Conservation (phyloP, 1,140 invertebrate species). For the Danaus melanippus region DNA sequence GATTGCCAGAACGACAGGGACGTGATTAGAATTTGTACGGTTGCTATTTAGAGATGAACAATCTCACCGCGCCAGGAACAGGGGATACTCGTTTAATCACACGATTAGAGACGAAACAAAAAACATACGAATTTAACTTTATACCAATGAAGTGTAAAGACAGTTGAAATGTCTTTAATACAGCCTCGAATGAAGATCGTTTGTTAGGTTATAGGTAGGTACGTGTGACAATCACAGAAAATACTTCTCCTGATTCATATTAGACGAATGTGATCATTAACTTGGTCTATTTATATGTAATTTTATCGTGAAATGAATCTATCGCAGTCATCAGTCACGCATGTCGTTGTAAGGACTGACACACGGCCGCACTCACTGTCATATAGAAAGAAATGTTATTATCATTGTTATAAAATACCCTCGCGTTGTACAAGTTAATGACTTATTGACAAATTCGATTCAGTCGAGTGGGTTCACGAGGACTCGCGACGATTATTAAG, state of each 20-base stretch:
- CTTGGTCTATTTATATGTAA: no score
- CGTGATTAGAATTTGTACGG: constrained; percentile 32
- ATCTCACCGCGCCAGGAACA: neutral
- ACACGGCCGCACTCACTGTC: constrained; percentile 22
- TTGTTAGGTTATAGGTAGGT: no score
- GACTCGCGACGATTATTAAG: no score
- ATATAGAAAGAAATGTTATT: neutral
- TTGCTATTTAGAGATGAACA: constrained; percentile 17
- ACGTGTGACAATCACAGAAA: no score
- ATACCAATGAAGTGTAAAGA: no score
- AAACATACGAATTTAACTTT: no score
- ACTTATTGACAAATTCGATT: constrained; percentile 3
- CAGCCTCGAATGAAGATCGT: no score
- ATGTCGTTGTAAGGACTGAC: constrained; percentile 31
- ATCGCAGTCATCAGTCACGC: constrained; percentile 34
- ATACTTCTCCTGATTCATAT: no score
- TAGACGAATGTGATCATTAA: no score
- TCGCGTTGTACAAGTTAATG: neutral
- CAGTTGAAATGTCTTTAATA: no score
- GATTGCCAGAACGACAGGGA: constrained; percentile 22
- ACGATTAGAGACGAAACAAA: constrained; percentile 7
- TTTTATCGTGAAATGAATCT: no score
- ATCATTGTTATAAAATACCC: no score
- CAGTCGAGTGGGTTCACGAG: neutral
- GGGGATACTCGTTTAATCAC: constrained; percentile 13